Conservation (phyloP, 2,888 invertebrate species). For the Ariolimax columbianus region DNA sequence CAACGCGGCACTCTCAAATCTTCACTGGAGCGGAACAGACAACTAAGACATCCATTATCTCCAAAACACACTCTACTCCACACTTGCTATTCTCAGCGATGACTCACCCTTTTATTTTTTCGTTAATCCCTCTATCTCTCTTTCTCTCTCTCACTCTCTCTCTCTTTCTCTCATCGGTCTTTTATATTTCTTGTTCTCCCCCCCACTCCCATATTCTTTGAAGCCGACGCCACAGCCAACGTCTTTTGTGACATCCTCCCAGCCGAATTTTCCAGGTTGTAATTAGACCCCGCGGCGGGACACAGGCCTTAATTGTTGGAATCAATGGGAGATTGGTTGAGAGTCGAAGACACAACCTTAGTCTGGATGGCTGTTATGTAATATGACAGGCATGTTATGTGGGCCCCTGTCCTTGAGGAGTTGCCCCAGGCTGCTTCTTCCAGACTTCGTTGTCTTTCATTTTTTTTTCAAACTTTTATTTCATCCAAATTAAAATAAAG, state of each 20-base stretch:
- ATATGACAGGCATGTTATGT: background rate
- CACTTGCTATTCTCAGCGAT: background rate
- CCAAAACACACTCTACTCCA: background rate
- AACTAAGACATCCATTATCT: background rate
- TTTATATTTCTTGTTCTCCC: background rate
- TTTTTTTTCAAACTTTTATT: background rate
- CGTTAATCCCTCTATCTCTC: background rate
- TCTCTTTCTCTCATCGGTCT: background rate
- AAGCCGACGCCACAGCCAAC: background rate
- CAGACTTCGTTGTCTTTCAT: background rate
- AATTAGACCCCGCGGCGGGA: constrained; percentile 4
- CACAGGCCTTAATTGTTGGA: constrained; percentile 26
- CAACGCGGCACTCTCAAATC: background rate
- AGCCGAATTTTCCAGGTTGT: background rate
- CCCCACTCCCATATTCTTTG: background rate
- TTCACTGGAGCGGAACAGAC: background rate
- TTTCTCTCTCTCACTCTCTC: background rate
- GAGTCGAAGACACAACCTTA: background rate
- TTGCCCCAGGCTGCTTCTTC: background rate
- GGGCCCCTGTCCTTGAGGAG: background rate
- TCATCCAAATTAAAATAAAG: background rate
- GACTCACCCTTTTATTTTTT: constrained; percentile 3
- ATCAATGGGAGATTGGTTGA: constrained; percentile 24
- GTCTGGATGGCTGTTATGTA: background rate
- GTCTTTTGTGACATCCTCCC: constrained; percentile 17